Base-by-base conservation (phyloP, 2,888 invertebrate genomes). In the Siphonodentalium dalli region DNA sequence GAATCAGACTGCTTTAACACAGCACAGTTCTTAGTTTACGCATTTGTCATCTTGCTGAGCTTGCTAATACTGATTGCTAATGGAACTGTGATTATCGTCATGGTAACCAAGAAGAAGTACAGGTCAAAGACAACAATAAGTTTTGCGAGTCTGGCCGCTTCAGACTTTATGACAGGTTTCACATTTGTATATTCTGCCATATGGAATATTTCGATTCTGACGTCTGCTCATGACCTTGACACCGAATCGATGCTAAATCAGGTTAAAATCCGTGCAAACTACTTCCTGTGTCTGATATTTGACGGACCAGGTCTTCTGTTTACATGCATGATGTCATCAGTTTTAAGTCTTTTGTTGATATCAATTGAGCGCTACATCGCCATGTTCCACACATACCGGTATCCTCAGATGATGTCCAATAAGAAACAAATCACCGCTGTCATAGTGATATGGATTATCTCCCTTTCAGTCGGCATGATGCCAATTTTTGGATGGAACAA, bases 281-380 rank as follows among this genome's bases (percentile, higher is more conserved):
- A 55, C 24, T 61, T 53, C 34, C 40, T 58, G 15, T 58, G 58
- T 34, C 26, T 61, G 33, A 49, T 50, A 8, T 42, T 61, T 15
- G 61, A 61, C 15, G 61, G 61, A 28, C 53, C 61, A 1, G 61
- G 58, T 0, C 41, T 58, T 9, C 29, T 61, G 13, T 61, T 61
- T 43, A 51, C 53, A 8, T 55, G 61, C 34, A 50, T 61, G 52
- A 55, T 61, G 58, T 61, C 61, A 15, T 58, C 58, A 20, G 53
- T 58, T 18, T 34, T 61, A 3, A 61, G 54, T 29, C 45, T 61
- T 3, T 46, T 40, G 6, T 34, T 58, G 4, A 61, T 61, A 26
- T 58, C 61, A 8, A 27, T 39, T 11, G 61, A 61, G 11, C 35
- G 61, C 26, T 58, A 55, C 13, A 47, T 61, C 9, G 61, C 58